Evolutionary conservation across 2,113 vertebrate genomes (phyloP).

Genomic region (Gnathonemus longibarbis): DNA sequence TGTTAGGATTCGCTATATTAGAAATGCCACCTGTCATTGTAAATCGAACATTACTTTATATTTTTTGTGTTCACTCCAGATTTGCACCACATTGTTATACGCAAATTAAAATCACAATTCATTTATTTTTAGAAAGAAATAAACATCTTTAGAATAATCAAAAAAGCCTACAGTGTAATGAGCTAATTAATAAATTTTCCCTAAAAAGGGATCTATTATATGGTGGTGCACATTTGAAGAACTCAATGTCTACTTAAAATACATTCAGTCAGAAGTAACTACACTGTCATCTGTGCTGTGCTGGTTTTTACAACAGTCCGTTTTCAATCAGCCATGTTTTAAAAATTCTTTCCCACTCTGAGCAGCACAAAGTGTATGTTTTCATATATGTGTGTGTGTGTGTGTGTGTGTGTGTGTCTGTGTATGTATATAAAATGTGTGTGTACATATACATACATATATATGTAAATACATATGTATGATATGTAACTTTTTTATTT

Average conservation of each 20-base stretch:
- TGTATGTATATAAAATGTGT: background rate
- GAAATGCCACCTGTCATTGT: background rate
- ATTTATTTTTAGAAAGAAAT: background rate
- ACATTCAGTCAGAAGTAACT: conserved; percentile 71
- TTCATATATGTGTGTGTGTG: conserved; percentile 24
- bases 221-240: conserved; percentile 34
- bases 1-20: conserved; percentile 8
- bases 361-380: conserved; percentile 57
- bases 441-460: background rate
- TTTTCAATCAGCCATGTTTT: conserved; percentile 78
- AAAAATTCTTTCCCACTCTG: conserved; percentile 61
- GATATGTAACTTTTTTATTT: background rate
- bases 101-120: background rate
- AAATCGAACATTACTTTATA: background rate
- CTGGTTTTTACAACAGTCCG: conserved; percentile 77
- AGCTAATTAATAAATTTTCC: background rate
- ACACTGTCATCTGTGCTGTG: conserved; percentile 63
- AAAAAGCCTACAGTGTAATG: background rate
- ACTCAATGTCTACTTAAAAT: conserved; percentile 62
- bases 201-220: background rate
- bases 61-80: conserved; percentile 8
- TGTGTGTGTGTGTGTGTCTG: background rate
- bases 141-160: background rate
- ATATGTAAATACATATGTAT: conserved; percentile 29
- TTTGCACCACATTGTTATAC: conserved; percentile 13